A percentile compares a stretch with the other conserved stretches of the same genome.
Evolutionary conservation across 2,888 invertebrate species (phyloP).

Genomic region (Aleiodes leptofemur): DNA sequence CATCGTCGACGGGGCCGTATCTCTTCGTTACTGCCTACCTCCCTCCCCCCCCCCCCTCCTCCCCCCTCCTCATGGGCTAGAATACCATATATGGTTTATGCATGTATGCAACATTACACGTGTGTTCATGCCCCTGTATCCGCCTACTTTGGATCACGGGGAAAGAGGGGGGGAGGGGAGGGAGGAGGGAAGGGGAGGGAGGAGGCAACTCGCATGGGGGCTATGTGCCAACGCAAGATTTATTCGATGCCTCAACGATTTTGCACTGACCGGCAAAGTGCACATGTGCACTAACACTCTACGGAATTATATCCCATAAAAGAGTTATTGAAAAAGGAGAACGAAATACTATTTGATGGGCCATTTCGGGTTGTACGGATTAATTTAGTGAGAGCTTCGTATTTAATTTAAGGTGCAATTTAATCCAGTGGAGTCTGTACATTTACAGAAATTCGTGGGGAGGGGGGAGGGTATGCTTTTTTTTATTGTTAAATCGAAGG

Average conservation of each 20-base stretch:
- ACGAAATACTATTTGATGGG: not conserved
- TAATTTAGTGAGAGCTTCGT: not conserved
- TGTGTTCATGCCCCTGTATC: slow-evolving; percentile 4
- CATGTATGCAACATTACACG: not conserved
- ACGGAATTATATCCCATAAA: slow-evolving; percentile 20
- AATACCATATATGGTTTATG: not conserved
- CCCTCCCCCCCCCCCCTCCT: not conserved
- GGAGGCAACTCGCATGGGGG: slow-evolving; percentile 11
- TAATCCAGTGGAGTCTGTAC: not conserved
- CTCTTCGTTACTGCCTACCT: slow-evolving; percentile 53
- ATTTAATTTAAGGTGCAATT: not conserved
- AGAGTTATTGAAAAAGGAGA: not conserved
- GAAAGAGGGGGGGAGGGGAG: too few relatives aligned
- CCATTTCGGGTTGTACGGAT: slow-evolving; percentile 1
- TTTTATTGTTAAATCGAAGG: too few relatives aligned
- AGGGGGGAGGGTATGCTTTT: too few relatives aligned
- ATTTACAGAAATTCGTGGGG: too few relatives aligned
- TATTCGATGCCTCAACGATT: slow-evolving; percentile 31
- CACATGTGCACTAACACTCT: slow-evolving; percentile 20
- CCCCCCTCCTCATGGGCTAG: not conserved
- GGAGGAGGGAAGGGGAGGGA: not conserved
- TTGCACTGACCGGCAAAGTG: slow-evolving; percentile 22
- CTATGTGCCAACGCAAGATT: slow-evolving; percentile 26
- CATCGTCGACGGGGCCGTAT: slow-evolving; percentile 48
- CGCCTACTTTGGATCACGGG: slow-evolving; percentile 25